Percentiles rank a stretch among this genome's conserved stretches.
These are phyloP conservation scores for Chitala chitala DNA, from an alignment of 2,113 vertebrate species.

Conservation along the genomic window DNA sequence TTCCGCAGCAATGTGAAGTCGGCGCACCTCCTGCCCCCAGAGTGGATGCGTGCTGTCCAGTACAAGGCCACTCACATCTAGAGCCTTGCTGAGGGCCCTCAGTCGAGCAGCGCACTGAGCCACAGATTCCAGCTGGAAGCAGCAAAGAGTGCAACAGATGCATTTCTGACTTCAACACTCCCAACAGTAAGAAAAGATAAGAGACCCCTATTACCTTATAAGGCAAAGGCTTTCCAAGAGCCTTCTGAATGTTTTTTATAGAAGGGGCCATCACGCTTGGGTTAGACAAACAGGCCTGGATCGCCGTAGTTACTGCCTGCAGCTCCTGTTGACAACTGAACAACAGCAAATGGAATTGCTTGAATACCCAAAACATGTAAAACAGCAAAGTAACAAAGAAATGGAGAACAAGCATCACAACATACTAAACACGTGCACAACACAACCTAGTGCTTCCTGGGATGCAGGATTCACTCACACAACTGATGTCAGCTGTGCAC, in stretches of 20 bases:
- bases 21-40: constrained; percentile 66
- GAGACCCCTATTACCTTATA: constrained; percentile 76
- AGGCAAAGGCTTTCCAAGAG: constrained; percentile 81
- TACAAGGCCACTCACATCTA: constrained; percentile 61
- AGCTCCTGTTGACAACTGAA: constrained; percentile 75
- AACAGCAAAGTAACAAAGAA: too few species aligned
- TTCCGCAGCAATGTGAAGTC: constrained; percentile 64
- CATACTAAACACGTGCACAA: too few species aligned
- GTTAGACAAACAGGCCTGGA: constrained; percentile 75
- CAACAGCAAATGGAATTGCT: background rate
- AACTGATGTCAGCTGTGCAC: background rate
- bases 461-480: background rate
- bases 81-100: constrained; percentile 61
- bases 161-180: background rate
- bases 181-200: background rate
- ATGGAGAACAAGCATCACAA: background rate
- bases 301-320: constrained; percentile 72
- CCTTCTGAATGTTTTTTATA: constrained; percentile 83
- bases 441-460: too few species aligned
- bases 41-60: constrained; percentile 49
- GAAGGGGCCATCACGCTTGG: constrained; percentile 56
- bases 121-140: constrained; percentile 68
- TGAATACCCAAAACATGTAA: too few species aligned
- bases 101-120: constrained; percentile 73
- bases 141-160: background rate